Evolutionary conservation across 2,888 invertebrate species (phyloP), one percentile per base, ranked within the genome.

Genomic region (Chloroclystis v-ata): DNA sequence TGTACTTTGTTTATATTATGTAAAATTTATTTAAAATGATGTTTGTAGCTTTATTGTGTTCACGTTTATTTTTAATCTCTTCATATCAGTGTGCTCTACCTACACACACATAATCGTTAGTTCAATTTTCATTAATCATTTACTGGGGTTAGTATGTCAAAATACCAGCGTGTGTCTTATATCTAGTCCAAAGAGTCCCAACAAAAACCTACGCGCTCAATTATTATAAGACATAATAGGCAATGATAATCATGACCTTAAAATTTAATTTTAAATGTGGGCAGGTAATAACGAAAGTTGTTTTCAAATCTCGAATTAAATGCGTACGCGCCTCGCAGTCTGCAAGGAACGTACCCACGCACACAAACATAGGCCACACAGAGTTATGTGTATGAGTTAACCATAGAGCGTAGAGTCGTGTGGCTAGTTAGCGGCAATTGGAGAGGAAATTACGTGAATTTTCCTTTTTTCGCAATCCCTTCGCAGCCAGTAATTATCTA

Each of bases 271-370:
- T 5, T n/a, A 6, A 1, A 32, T 9, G 32, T 32, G 14, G 32
- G 32, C 9, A 32, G 32, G 9, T 33, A 10, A 33, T 35, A 35
- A 35, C 35, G n/a, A 28, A 43, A 43, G 46, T 41, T 47, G 40
- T 49, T 45, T 45, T 39, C 14, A 37, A 41, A 46, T 28, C 37
- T 43, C 54, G 47, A 52, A 48, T 29, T 26, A 37, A 43, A 56
- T 52, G 43, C 42, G 53, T 56, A 38, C 63, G 68, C 74, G 74
- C 74, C 74, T 59, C 65, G 72, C 73, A 56, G 74, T 74, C 75
- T 75, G 63, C 67, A 60, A 43, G 43, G 45, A 41, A 33, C 51
- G 49, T 49, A 47, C 59, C 28, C 47, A 50, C 60, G 50, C 60
- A 60, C 57, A 54, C 56, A n/a, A 13, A 29, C 43, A 44, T 43